Evolutionary conservation across 37 sponge, comb jelly and placozoan species (phyloP).

Genomic region (Diacarnus erythraeanus): DNA sequence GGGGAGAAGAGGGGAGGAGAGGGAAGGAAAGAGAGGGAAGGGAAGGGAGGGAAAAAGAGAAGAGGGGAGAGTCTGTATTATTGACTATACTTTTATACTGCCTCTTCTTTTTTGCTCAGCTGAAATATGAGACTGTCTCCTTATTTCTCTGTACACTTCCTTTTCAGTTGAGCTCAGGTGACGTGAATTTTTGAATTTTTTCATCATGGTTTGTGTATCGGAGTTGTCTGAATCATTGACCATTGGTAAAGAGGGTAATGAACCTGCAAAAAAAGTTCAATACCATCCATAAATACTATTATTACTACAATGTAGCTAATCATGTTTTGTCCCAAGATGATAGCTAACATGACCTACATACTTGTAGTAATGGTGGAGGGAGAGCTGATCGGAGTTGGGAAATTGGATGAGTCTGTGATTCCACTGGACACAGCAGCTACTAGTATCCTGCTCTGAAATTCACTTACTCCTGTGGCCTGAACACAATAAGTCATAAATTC

Average conservation of each 20-base stretch:
- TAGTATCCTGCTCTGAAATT: slow-evolving; percentile 39
- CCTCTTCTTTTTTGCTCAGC: slow-evolving; percentile 91
- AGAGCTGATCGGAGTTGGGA: too few species aligned
- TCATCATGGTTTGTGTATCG: neutral
- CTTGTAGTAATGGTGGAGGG: neutral
- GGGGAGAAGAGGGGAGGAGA: neutral
- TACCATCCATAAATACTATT: too few species aligned
- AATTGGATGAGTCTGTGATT: too few species aligned
- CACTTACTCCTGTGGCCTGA: slow-evolving; percentile 30
- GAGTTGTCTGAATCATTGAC: neutral
- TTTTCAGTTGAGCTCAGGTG: slow-evolving; percentile 60
- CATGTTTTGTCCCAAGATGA: too few species aligned
- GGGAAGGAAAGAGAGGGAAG: neutral
- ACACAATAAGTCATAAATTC: neutral
- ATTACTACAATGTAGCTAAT: too few species aligned
- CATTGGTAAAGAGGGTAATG: neutral
- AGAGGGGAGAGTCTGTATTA: neutral
- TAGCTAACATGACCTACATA: neutral
- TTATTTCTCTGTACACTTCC: slow-evolving; percentile 68
- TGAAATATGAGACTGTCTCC: slow-evolving; percentile 85
- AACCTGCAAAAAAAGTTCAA: neutral
- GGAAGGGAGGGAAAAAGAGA: slow-evolving; percentile 10
- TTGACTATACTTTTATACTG: slow-evolving; percentile 70
- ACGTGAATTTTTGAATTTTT: slow-evolving; percentile 28
- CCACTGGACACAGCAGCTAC: slow-evolving; percentile 41